Evolutionary conservation across 1,140 invertebrate genomes (phyloP).

Genomic region (Hyposmocoma kahamanoa): DNA sequence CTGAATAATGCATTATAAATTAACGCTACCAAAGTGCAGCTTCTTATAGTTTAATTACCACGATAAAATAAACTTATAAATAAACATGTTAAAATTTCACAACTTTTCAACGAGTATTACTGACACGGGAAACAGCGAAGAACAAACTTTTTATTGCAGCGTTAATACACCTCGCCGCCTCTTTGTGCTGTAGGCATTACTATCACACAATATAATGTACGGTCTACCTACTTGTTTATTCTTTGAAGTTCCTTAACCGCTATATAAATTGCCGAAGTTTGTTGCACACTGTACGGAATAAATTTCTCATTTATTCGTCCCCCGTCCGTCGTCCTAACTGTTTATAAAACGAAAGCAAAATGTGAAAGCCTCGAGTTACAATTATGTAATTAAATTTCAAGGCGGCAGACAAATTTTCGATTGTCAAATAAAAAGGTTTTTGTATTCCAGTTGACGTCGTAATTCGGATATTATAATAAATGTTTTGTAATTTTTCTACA

Average conservation of each 20-base stretch:
- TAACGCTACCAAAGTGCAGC: too few relatives aligned
- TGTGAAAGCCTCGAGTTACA: not conserved
- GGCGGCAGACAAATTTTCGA: too few relatives aligned
- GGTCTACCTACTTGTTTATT: not conserved
- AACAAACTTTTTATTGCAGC: not conserved
- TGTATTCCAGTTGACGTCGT: too few relatives aligned
- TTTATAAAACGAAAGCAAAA: not conserved
- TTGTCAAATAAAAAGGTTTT: too few relatives aligned
- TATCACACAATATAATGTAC: too few relatives aligned
- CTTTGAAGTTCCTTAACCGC: slow-evolving; percentile 1
- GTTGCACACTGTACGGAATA: slow-evolving; percentile 16
- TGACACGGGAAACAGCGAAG: not conserved
- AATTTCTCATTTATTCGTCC: slow-evolving; percentile 18
- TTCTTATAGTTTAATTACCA: too few relatives aligned
- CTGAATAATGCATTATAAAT: too few relatives aligned
- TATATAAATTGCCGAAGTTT: slow-evolving; percentile 16
- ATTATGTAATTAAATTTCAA: not conserved
- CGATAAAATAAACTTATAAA: too few relatives aligned
- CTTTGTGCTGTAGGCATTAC: not conserved
- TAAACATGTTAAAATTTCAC: too few relatives aligned
- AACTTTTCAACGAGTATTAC: too few relatives aligned
- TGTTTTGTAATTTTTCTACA: too few relatives aligned
- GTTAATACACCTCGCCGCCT: not conserved
- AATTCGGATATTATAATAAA: too few relatives aligned
- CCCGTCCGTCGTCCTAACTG: not conserved